These are phyloP conservation scores for Isurus oxyrinchus DNA, from an alignment of 2,113 vertebrate genomes.

Conservation along the genomic window DNA sequence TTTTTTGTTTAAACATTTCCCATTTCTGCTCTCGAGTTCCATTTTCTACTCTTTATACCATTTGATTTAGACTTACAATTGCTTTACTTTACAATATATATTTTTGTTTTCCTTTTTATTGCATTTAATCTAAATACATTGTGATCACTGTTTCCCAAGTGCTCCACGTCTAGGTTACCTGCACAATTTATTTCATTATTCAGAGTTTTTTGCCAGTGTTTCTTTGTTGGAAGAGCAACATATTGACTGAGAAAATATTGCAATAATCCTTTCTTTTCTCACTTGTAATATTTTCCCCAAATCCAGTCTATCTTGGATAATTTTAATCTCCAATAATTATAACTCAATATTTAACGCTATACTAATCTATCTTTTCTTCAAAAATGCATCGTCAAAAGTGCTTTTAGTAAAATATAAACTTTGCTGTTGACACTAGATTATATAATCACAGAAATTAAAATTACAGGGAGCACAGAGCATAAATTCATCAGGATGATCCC, in stretches of 20 bases:
- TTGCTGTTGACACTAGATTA: neutral
- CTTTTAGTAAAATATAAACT: neutral
- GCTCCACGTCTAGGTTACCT: neutral
- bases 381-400: neutral
- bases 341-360: neutral
- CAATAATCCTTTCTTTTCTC: neutral
- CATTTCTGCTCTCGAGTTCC: neutral
- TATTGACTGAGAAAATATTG: neutral
- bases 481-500: neutral
- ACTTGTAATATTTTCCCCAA: neutral
- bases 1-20: neutral
- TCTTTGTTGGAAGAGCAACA: neutral
- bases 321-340: neutral
- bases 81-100: neutral
- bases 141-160: neutral
- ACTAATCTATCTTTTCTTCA: neutral
- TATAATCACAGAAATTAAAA: neutral
- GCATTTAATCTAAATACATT: neutral
- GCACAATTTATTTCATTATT: neutral
- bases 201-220: neutral
- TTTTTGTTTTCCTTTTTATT: neutral
- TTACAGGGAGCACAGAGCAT: neutral
- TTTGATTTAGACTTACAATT: neutral
- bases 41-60: neutral
- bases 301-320: neutral